Base-by-base conservation (phyloP, 2,888 invertebrate genomes). In the Falcaria lacertinaria region DNA sequence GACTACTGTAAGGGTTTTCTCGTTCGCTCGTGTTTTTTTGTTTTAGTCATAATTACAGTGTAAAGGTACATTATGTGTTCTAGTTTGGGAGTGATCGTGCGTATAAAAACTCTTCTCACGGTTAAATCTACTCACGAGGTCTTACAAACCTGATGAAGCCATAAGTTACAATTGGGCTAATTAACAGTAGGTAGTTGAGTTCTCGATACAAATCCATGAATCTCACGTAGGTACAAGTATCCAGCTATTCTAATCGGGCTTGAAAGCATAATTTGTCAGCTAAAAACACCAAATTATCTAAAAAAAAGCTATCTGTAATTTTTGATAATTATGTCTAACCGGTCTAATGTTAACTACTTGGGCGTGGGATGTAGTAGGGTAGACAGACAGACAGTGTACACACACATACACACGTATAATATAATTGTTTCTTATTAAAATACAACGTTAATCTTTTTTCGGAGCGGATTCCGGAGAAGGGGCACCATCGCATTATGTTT, bases 371-470 rank as follows among this genome's bases (percentile, higher is more conserved):
- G 86, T 74, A 76, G 69, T 37, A 25, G 59, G 48, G 50, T 60
- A 69, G 54, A 75, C 76, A n/a, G n/a, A n/a, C n/a, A n/a, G n/a
- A n/a, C n/a, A n/a, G n/a, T n/a, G n/a, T n/a, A n/a, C n/a, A 19
- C 19, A 81, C 74, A 80, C 75, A 80, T 76, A 84, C 74, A 69
- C n/a, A n/a, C n/a, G n/a, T n/a, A n/a, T 77, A 78, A 22, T 79
- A 88, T 88, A 87, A 89, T 88, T 89, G 87, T 86, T 87, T 84
- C 88, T 86, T 89, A 89, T 88, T 88, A 89, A 88, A 87, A 87
- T 79, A 37, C 79, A 74, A 82, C 80, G 88, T 86, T 89, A 88
- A 89, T 89, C 86, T 88, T 80, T 82, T 80, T 86, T 83, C 80
- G 85, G 78, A 80, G 80, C 82, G 79, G 84, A 86, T 81, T 83